phyloP scores from a whole-genome alignment of 2,113 vertebrate species.

The Ariopsis seemanni region DNA sequence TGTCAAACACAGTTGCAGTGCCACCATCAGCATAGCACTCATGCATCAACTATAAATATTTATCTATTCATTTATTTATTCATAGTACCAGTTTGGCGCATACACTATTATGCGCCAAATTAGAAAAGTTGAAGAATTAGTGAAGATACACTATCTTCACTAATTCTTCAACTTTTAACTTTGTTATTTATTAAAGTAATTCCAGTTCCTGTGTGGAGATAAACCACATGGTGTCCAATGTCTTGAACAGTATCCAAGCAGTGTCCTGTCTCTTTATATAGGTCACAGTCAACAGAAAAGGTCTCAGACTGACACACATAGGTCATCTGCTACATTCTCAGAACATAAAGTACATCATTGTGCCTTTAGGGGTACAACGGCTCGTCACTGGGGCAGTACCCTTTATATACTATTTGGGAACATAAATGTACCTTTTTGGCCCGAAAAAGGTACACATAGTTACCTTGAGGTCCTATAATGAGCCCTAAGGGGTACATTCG shows the following conservation, averaged over 20 bases:
- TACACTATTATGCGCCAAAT: no score
- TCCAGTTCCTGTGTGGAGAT: not conserved
- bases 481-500: no score
- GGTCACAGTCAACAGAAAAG: not conserved
- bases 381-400: no score
- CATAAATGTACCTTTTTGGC: no score
- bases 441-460: no score
- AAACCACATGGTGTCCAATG: not conserved
- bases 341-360: no score
- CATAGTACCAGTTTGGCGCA: not conserved
- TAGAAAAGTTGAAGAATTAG: not conserved
- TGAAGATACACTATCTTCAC: not conserved
- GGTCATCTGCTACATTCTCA: not conserved
- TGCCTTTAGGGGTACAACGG: no score
- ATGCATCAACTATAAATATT: not conserved
- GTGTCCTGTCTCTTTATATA: not conserved
- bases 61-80: not conserved
- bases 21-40: not conserved
- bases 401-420: no score
- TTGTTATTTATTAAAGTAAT: constrained; percentile 1
- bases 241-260: not conserved
- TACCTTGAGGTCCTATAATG: no score
- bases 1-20: constrained; percentile 21
- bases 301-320: not conserved
- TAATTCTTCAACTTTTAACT: not conserved